Conservation (phyloP, 2,113 vertebrate species). For the Micronisus gabar region DNA sequence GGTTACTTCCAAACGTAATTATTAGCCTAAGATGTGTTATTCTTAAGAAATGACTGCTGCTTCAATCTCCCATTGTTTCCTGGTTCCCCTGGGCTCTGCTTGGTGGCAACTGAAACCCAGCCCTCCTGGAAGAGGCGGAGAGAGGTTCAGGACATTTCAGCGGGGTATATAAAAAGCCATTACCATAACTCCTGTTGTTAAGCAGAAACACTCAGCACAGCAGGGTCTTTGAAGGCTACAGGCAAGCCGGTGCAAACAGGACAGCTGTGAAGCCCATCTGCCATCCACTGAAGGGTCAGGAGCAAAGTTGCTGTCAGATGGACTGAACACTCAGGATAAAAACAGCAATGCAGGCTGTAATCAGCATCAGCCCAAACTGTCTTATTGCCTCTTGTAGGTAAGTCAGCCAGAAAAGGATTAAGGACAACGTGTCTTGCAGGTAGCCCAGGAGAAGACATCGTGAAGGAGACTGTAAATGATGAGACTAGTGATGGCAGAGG, state of each 20-base stretch:
- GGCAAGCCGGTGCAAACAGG: background rate
- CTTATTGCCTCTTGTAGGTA: background rate
- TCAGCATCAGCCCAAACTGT: background rate
- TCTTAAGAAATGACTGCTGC: background rate
- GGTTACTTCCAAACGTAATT: background rate
- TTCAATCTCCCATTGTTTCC: background rate
- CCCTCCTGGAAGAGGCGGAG: background rate
- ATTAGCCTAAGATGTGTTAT: background rate
- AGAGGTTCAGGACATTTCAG: background rate
- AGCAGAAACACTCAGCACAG: background rate
- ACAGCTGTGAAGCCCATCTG: background rate
- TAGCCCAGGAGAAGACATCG: background rate
- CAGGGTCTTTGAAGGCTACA: background rate
- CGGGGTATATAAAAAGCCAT: background rate
- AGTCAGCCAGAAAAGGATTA: background rate
- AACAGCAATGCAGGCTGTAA: background rate
- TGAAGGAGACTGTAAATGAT: background rate
- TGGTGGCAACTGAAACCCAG: background rate
- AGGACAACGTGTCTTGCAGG: background rate
- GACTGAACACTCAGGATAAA: accelerated
- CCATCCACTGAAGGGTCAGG: background rate
- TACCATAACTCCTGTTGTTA: background rate
- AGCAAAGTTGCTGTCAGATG: background rate
- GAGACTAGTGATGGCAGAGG: background rate
- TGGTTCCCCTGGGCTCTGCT: background rate